phyloP scores from a whole-genome alignment of 1,140 invertebrate genomes.

The Drosophila teissieri region DNA sequence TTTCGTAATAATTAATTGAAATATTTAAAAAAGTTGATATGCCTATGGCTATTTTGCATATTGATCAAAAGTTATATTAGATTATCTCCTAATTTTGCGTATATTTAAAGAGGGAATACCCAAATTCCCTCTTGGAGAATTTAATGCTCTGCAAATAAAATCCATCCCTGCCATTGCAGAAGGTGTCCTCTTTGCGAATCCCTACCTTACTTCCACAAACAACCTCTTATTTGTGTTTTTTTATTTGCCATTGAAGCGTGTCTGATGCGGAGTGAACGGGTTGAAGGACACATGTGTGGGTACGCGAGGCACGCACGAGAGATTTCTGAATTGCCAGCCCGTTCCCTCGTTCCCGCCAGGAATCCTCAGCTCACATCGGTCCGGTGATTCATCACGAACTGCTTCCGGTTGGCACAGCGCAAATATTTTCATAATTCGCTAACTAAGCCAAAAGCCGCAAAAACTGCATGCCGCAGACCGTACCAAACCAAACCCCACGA shows the following conservation, averaged over 20 bases:
- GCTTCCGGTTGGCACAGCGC: slow-evolving; percentile 59
- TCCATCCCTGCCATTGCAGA: background rate
- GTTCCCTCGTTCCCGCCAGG: background rate
- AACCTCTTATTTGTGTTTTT: slow-evolving; percentile 28
- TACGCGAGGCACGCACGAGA: slow-evolving; percentile 63
- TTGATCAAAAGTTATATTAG: too few species aligned
- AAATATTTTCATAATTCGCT: slow-evolving; percentile 82
- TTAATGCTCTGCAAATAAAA: background rate
- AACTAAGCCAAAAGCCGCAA: slow-evolving; percentile 76
- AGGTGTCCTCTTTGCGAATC: slow-evolving; percentile 15
- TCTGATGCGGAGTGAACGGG: slow-evolving; percentile 18
- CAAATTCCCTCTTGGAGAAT: background rate
- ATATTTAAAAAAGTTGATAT: too few species aligned
- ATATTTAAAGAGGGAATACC: background rate
- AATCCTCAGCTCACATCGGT: slow-evolving; percentile 27
- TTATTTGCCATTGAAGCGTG: slow-evolving; percentile 49
- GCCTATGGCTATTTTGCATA: too few species aligned
- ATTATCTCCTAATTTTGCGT: too few species aligned
- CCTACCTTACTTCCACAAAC: background rate
- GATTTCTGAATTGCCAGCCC: slow-evolving; percentile 51
- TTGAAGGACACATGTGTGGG: slow-evolving; percentile 26
- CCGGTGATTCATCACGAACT: slow-evolving; percentile 58
- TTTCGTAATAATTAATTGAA: background rate
- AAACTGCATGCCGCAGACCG: slow-evolving; percentile 62
- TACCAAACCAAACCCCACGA: slow-evolving; percentile 6